Evolutionary conservation across 2,797 vertebrate genomes (phyloP), one percentile per base, ranked within the genome.

Genomic region (Dromococcyx pavoninus): DNA sequence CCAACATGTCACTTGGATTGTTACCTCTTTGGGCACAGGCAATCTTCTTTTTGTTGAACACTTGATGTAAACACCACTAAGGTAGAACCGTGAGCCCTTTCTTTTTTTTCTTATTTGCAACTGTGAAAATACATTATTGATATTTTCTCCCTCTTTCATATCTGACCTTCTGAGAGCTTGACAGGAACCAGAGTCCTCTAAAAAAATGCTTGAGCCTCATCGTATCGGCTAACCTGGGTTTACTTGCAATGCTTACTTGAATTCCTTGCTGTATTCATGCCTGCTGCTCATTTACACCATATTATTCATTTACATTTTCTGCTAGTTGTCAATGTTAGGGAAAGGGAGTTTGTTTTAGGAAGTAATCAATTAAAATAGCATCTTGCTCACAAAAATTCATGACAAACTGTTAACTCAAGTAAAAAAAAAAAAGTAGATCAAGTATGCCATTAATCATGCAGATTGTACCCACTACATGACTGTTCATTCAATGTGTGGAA

Each of bases 301-400:
- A 30, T 77, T 65, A 88, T 84, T 84, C 7, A 56, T 88, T 90
- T 90, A 61, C 50, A 22, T 35, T 93, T 86, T 90, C 33, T 84
- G 27, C 46, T 88, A 56, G 24, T 86, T 90, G 83, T 76, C 80
- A 67, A 21, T 56, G 35, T 22, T 76, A 39, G 12, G 35, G 28
- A 81, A 81, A 92, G 27, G 32, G 27, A 81, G 16, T 11, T 91
- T 61, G 17, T 43, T 91, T 93, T 57, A 64, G 53, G 32, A 67
- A 77, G 22, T 41, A 61, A 76, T 76, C 60, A 82, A 58, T 81
- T 89, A 90, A 86, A 93, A 21, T 11, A 66, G 13, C 24, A 70
- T 53, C 53, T 76, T 84, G 18, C 13, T 88, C 30, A 64, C 35
- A 87, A 73, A 92, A 89, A 81, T 48, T 75, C 4, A 27, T 60